Percentiles rank a stretch among this genome's conserved stretches.
phyloP scores from a whole-genome alignment of 2,888 invertebrate genomes.

The Cantharis nigra region DNA sequence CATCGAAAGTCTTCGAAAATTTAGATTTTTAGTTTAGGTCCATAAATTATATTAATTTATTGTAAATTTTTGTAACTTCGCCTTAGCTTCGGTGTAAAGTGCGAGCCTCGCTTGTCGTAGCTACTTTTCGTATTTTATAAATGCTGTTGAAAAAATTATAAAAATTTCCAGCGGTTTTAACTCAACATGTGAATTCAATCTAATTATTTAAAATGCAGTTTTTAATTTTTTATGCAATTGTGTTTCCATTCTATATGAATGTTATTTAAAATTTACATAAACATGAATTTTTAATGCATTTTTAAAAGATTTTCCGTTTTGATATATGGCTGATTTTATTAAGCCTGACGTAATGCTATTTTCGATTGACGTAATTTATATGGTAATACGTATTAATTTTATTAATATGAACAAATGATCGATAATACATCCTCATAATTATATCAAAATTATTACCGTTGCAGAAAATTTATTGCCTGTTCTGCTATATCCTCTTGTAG shows the following conservation, averaged over 20 bases:
- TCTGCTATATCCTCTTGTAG: neutral
- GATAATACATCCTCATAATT: neutral
- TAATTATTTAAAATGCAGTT: too few relatives aligned
- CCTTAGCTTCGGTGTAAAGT: neutral
- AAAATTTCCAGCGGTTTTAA: too few relatives aligned
- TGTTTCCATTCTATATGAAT: neutral
- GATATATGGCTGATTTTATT: neutral
- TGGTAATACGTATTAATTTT: neutral
- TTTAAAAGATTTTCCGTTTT: neutral
- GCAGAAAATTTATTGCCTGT: neutral
- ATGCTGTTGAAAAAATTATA: too few relatives aligned
- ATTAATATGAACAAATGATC: neutral
- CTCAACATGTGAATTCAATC: too few relatives aligned
- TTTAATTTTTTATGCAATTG: neutral
- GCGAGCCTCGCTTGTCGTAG: too few relatives aligned
- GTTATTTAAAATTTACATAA: neutral
- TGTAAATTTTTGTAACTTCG: too few relatives aligned
- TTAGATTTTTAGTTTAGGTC: too few relatives aligned
- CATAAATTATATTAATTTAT: too few relatives aligned
- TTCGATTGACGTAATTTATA: neutral
- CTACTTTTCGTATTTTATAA: too few relatives aligned
- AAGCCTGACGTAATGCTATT: neutral
- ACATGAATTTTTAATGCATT: neutral
- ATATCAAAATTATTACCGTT: neutral
- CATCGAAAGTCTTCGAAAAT: too few relatives aligned